These are phyloP conservation scores for Anolis sagrei DNA, from an alignment of 2,113 vertebrate genomes.

Conservation along the genomic window DNA sequence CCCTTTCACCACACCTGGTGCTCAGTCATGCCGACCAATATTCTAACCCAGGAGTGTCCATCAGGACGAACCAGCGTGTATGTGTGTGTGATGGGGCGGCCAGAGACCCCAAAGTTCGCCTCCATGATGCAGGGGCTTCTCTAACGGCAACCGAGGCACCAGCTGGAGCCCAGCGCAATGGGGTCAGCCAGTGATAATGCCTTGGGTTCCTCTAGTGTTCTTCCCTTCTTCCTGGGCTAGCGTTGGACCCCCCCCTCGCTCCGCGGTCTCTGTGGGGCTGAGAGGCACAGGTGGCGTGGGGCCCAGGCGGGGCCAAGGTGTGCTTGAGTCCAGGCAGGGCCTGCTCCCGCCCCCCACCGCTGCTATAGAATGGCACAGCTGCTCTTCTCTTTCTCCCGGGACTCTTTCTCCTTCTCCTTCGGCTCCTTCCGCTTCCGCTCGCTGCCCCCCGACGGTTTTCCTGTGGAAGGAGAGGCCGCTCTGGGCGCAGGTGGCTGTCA, in stretches of 20 bases:
- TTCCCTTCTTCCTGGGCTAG: no score
- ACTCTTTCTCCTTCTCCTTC: conserved; percentile 86
- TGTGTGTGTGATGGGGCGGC: conserved; percentile 34
- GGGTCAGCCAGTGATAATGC: conserved; percentile 28
- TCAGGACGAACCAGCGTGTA: conserved; percentile 41
- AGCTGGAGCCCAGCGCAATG: conserved; percentile 63
- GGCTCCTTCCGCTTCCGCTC: conserved; percentile 92
- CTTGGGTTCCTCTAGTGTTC: no score
- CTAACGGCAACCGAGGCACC: conserved; percentile 66
- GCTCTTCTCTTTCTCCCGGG: conserved; percentile 85
- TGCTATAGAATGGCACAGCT: conserved; percentile 95
- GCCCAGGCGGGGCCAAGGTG: conserved; percentile 25
- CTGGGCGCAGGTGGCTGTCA: conserved; percentile 67
- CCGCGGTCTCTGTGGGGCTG: conserved; percentile 75
- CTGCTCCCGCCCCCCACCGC: conserved; percentile 63
- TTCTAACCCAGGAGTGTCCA: conserved; percentile 47
- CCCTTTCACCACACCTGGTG: conserved; percentile 22
- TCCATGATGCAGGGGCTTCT: conserved; percentile 64
- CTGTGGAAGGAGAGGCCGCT: conserved; percentile 80
- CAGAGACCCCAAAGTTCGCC: conserved; percentile 51
- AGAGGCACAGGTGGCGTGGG: conserved; percentile 97
- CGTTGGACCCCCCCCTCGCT: no score
- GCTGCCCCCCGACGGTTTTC: conserved; percentile 82
- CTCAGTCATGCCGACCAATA: conserved; percentile 45
- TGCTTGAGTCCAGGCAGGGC: conserved; percentile 67